Evolutionary conservation across 1,140 invertebrate species (phyloP).

Genomic region (Pemphigus obesinymphae): DNA sequence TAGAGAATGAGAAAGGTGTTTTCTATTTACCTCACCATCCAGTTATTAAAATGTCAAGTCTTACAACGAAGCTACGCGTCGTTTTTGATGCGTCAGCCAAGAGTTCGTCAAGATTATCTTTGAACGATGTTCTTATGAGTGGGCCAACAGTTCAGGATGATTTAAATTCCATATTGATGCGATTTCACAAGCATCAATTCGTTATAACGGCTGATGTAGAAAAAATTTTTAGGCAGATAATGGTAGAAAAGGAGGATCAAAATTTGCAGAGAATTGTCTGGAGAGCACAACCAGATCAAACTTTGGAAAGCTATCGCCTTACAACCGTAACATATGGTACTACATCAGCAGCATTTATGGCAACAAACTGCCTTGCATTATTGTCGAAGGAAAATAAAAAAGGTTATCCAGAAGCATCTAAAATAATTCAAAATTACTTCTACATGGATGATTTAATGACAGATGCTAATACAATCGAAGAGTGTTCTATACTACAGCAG

Average conservation of each 20-base stretch:
- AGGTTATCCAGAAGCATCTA: too few relatives aligned
- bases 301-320: neutral
- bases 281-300: neutral
- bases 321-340: too few relatives aligned
- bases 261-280: neutral
- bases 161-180: neutral
- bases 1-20: neutral
- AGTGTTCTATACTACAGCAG: neutral
- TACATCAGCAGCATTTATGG: too few relatives aligned
- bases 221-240: neutral
- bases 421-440: neutral
- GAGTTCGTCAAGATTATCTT: neutral
- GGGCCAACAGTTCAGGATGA: conserved; percentile 7
- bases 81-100: conserved; percentile 19
- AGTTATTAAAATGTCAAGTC: conserved; percentile 31
- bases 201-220: too few relatives aligned
- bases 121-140: conserved; percentile 5
- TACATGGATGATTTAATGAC: conserved; percentile 9
- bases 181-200: neutral
- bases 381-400: neutral
- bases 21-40: conserved; percentile 43
- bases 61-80: conserved; percentile 31
- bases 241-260: neutral
- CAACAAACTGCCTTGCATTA: neutral
- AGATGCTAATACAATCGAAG: neutral